Evolutionary conservation across 2,888 invertebrate species (phyloP).

Genomic region (Tethea ocularis): DNA sequence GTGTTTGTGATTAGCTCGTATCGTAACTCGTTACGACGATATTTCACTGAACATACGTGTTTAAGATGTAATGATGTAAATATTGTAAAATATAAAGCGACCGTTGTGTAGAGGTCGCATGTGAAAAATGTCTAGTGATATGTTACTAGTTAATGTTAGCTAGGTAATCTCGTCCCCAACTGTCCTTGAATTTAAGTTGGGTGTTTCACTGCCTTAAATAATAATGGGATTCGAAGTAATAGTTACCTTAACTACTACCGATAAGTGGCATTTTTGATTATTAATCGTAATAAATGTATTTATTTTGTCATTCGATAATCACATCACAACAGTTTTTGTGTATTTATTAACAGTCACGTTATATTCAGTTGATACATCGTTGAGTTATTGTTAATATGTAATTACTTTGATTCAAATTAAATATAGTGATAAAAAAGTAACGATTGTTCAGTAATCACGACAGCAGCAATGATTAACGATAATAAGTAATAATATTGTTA

Average conservation of each 20-base stretch:
- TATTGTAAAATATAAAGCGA: conserved; percentile 80
- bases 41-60: conserved; percentile 64
- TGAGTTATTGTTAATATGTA: background rate
- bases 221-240: conserved; percentile 71
- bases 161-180: conserved; percentile 83
- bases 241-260: conserved; percentile 75
- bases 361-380: background rate
- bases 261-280: conserved; percentile 72
- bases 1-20: conserved; percentile 62
- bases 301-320: conserved; percentile 58
- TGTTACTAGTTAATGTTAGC: conserved; percentile 81
- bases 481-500: conserved; percentile 40
- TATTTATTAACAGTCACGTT: conserved; percentile 32
- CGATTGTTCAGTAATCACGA: conserved; percentile 27
- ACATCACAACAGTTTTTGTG: conserved; percentile 39
- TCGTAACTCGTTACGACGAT: conserved; percentile 43
- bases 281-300: conserved; percentile 37
- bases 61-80: conserved; percentile 79
- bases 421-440: conserved; percentile 18
- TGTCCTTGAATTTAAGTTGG: conserved; percentile 82
- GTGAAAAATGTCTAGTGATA: conserved; percentile 81
- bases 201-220: conserved; percentile 84
- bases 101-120: conserved; percentile 76
- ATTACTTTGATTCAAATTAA: conserved; percentile 9
- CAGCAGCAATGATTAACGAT: conserved; percentile 34